A percentile compares a stretch with the other conserved stretches of the same genome.
These are phyloP conservation scores for Neopelma chrysocephalum DNA, from an alignment of 2,797 vertebrate species.

Conservation along the genomic window DNA sequence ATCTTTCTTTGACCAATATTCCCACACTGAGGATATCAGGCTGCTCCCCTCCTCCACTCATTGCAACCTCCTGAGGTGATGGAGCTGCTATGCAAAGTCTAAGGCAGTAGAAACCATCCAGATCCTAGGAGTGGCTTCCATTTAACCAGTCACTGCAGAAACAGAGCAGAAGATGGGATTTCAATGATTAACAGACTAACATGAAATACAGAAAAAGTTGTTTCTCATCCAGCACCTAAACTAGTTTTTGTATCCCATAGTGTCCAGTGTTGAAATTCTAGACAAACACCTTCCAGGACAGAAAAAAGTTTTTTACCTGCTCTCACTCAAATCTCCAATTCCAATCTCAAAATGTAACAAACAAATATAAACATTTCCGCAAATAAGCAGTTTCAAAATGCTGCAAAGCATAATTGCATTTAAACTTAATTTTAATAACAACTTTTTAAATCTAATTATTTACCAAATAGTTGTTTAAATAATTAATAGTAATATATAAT, in stretches of 20 bases:
- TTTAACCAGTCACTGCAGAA: conserved; percentile 76
- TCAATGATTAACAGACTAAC: conserved; percentile 6
- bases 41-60: conserved; percentile 94
- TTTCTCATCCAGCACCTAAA: neutral
- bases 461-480: neutral
- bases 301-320: neutral
- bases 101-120: conserved; percentile 71
- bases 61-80: conserved; percentile 77
- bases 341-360: neutral
- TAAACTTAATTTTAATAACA: neutral
- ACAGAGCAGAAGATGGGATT: conserved; percentile 10
- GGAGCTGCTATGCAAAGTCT: conserved; percentile 72
- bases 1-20: conserved; percentile 97
- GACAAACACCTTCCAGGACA: neutral
- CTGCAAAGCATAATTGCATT: neutral
- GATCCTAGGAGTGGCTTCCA: conserved; percentile 74
- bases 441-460: neutral
- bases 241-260: neutral
- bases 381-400: neutral
- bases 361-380: neutral
- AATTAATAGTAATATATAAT: neutral
- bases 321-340: neutral
- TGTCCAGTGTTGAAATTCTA: neutral
- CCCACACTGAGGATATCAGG: conserved; percentile 93
- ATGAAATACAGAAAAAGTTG: neutral